Evolutionary conservation across 1,140 invertebrate genomes (phyloP).

Genomic region (Heliothis virescens): DNA sequence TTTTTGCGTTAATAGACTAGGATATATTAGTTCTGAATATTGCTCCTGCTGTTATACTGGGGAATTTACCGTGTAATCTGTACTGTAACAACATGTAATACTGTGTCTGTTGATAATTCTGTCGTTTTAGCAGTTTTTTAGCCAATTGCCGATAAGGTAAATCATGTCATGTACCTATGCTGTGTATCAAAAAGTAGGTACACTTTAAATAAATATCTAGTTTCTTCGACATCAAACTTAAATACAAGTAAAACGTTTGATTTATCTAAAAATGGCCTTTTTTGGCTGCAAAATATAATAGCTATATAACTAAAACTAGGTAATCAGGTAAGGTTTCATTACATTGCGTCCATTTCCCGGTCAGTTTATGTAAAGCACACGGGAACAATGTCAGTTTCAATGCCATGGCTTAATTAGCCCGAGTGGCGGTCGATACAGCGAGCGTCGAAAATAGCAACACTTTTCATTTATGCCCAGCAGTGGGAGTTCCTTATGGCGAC

Average conservation of each 20-base stretch:
- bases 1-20: conserved; percentile 16
- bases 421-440: conserved; percentile 54
- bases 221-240: too few species aligned
- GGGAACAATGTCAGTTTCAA: conserved; percentile 32
- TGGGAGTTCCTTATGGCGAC: conserved; percentile 48
- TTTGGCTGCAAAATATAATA: too few species aligned
- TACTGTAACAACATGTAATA: background rate
- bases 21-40: conserved; percentile 13
- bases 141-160: too few species aligned
- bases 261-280: too few species aligned
- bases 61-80: background rate
- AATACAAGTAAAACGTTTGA: too few species aligned
- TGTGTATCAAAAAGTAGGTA: too few species aligned
- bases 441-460: conserved; percentile 60
- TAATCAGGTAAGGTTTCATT: background rate
- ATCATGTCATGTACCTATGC: too few species aligned
- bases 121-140: too few species aligned
- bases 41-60: background rate
- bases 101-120: background rate
- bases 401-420: conserved; percentile 43
- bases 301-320: background rate
- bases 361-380: conserved; percentile 15
- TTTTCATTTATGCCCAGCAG: conserved; percentile 52
- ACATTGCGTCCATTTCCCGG: background rate
- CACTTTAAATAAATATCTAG: too few species aligned